phyloP scores from a whole-genome alignment of 2,888 invertebrate species.

The Apocheima hispidaria region DNA sequence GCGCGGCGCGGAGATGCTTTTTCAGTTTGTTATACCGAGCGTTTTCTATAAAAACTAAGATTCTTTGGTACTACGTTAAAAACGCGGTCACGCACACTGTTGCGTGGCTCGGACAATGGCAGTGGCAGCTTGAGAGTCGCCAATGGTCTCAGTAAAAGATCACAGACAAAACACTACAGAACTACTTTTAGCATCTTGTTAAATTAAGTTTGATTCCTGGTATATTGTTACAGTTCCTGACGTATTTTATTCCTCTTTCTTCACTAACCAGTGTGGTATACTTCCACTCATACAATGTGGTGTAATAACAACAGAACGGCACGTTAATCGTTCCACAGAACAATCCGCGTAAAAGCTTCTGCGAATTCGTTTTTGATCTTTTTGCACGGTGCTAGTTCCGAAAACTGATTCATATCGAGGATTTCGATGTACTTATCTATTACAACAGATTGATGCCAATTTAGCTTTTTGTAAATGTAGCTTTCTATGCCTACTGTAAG shows the following conservation, averaged over 20 bases:
- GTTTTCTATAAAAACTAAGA: no score
- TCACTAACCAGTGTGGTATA: constrained; percentile 17
- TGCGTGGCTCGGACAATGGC: no score
- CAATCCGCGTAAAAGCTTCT: constrained; percentile 30
- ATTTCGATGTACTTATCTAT: constrained; percentile 6
- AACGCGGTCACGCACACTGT: no score
- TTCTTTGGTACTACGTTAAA: no score
- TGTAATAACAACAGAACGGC: constrained; percentile 21
- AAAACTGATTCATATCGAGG: constrained; percentile 23
- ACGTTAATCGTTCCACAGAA: constrained; percentile 24
- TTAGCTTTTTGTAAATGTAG: neutral
- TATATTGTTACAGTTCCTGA: neutral
- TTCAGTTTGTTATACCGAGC: no score
- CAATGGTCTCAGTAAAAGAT: no score
- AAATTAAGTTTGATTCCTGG: neutral
- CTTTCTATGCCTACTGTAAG: no score
- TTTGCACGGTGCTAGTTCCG: constrained; percentile 21
- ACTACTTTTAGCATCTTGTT: no score
- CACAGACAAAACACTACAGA: no score
- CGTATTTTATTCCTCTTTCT: constrained; percentile 6
- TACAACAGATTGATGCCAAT: neutral
- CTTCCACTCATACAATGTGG: constrained; percentile 15
- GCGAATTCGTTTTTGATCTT: constrained; percentile 31
- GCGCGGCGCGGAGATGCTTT: no score
- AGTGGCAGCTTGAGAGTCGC: no score